Evolutionary conservation across 2,113 vertebrate species (phyloP).

Genomic region (Enhydra lutris): DNA sequence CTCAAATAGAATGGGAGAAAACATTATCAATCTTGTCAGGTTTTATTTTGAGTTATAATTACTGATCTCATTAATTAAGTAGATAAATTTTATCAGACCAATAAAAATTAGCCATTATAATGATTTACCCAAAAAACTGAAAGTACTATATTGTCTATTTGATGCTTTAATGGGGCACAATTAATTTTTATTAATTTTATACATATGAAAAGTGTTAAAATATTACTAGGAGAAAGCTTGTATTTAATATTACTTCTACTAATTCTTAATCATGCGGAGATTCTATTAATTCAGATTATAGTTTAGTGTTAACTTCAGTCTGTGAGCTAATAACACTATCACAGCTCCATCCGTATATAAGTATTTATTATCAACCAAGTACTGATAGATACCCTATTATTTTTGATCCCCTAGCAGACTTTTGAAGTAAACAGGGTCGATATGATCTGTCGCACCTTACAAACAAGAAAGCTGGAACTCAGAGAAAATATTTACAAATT

Average conservation of each 20-base stretch:
- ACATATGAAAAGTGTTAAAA: slow-evolving; percentile 11
- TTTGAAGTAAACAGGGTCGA: neutral
- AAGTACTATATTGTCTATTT: slow-evolving; percentile 37
- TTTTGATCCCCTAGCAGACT: neutral
- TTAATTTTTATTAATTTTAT: slow-evolving; percentile 61
- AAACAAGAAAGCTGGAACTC: neutral
- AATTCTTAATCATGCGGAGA: slow-evolving; percentile 49
- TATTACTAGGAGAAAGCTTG: slow-evolving; percentile 43
- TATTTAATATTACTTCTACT: slow-evolving; percentile 56
- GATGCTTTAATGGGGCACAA: slow-evolving; percentile 47
- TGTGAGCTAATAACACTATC: neutral
- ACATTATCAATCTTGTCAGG: slow-evolving; percentile 2
- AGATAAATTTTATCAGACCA: slow-evolving; percentile 54
- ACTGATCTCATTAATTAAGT: slow-evolving; percentile 15
- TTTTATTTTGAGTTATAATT: slow-evolving; percentile 62
- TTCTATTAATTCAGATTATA: slow-evolving; percentile 36
- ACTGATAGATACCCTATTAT: neutral
- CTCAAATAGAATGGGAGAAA: neutral
- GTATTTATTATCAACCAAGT: neutral
- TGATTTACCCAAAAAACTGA: slow-evolving; percentile 20
- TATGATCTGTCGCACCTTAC: neutral
- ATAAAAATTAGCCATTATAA: slow-evolving; percentile 54
- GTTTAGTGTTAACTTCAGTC: slow-evolving; percentile 30
- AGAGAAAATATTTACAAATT: neutral
- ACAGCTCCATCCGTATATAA: neutral